Percentiles rank a stretch among this genome's conserved stretches.
phyloP scores from a whole-genome alignment of 2,797 vertebrate genomes.

The Onychomys leucogaster region DNA sequence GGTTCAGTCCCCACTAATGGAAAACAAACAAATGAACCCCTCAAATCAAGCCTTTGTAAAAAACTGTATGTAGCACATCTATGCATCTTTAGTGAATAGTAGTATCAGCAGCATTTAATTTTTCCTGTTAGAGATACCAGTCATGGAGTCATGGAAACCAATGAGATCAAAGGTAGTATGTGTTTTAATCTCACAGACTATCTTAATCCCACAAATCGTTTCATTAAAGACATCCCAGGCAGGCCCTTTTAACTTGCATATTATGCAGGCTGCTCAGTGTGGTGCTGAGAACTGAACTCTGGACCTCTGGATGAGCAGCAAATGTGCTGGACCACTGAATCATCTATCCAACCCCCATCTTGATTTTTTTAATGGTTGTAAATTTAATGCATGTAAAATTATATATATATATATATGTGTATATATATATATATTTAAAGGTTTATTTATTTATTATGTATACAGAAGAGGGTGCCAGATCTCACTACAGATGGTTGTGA shows the following conservation, averaged over 20 bases:
- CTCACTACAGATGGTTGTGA: no score
- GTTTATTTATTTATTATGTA: no score
- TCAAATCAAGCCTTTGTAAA: neutral
- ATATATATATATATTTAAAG: no score
- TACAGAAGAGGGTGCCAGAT: no score
- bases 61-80: neutral
- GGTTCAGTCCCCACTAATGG: neutral
- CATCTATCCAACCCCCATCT: neutral
- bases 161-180: neutral
- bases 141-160: neutral
- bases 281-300: neutral
- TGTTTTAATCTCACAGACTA: neutral
- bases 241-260: neutral
- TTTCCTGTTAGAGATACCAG: conserved; percentile 6
- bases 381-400: neutral
- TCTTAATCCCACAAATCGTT: neutral
- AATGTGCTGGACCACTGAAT: neutral
- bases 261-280: neutral
- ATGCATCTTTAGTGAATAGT: neutral
- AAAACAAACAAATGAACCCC: neutral
- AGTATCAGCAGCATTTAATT: neutral
- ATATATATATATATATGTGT: no score
- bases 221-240: conserved; percentile 5
- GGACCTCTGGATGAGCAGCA: neutral
- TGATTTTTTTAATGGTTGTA: neutral